A percentile compares a stretch with the other conserved stretches of the same genome.
These are phyloP conservation scores for Netelia virgata DNA, from an alignment of 2,888 invertebrate genomes.

Conservation along the genomic window DNA sequence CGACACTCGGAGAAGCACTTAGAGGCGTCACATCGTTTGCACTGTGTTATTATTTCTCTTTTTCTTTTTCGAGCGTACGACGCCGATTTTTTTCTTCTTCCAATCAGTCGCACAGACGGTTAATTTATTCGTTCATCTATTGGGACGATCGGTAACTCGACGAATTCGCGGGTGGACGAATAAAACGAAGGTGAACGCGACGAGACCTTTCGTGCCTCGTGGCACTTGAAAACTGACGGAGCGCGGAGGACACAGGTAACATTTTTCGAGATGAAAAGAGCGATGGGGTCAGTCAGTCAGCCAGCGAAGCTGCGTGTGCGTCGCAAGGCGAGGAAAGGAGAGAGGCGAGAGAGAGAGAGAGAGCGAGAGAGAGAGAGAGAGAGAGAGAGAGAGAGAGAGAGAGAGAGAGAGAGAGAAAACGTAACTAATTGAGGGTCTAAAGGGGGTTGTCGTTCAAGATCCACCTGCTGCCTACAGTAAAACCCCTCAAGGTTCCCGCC, in stretches of 20 bases:
- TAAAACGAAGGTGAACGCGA: slow-evolving; percentile 42
- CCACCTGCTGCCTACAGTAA: slow-evolving; percentile 80
- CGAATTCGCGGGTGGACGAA: slow-evolving; percentile 5
- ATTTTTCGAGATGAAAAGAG: slow-evolving; percentile 50
- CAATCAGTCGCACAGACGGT: not conserved
- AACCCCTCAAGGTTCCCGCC: slow-evolving; percentile 79
- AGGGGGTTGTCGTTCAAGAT: slow-evolving; percentile 79
- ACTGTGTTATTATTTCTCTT: slow-evolving; percentile 41
- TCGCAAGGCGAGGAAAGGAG: slow-evolving; percentile 2
- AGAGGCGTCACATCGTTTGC: slow-evolving; percentile 21
- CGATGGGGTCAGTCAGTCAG: slow-evolving; percentile 22
- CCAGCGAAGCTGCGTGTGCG: slow-evolving; percentile 30
- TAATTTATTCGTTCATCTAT: slow-evolving; percentile 26
- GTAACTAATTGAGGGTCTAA: slow-evolving; percentile 81
- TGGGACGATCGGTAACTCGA: slow-evolving; percentile 15
- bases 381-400: slow-evolving; percentile 29
- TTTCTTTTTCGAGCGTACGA: not conserved
- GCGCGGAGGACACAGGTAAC: slow-evolving; percentile 19
- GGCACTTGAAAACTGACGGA: slow-evolving; percentile 48
- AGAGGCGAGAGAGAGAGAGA: slow-evolving; percentile 48
- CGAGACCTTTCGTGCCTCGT: slow-evolving; percentile 37
- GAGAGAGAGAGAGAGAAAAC: slow-evolving; percentile 72
- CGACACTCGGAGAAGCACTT: slow-evolving; percentile 46
- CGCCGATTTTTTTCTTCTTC: slow-evolving; percentile 3
- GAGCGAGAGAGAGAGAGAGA: slow-evolving; percentile 65